Evolutionary conservation across 2,888 invertebrate genomes (phyloP), one percentile per base, ranked within the genome.

Genomic region (Agrotis ipsilon): DNA sequence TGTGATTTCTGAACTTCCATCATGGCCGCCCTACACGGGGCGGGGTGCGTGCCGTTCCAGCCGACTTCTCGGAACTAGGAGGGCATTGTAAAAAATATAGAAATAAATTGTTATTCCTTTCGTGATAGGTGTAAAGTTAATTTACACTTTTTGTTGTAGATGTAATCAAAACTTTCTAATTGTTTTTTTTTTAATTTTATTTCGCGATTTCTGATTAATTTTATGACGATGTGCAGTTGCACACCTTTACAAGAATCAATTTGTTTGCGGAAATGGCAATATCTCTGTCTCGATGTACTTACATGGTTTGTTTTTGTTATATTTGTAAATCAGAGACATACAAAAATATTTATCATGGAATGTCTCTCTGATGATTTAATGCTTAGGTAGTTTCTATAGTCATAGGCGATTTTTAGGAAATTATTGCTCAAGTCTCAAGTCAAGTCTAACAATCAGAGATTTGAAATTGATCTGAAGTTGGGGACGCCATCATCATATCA

Each of bases 81-180:
- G 79, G 72, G 32, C 48, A 73, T 46, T 57, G 73, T 81, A 80
- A 79, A 79, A 79, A 79, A 79, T 68, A 68, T 79, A 78, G 78
- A 81, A 78, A 81, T 81, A 81, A 81, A 78, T 62, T 81, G 48
- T 61, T 64, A 48, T 78, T 59, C 73, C 67, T 81, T 72, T 79
- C 65, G 61, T 69, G 67, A 69, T 82, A 82, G 82, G 80, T 82
- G 80, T 80, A 82, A 80, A 74, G 74, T 82, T 82, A 82, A 82
- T 78, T 82, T 82, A 78, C 43, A 66, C 49, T 82, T 80, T 82
- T 78, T 80, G 43, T 82, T 81, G 39, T 11, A 16, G 43, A 18
- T 66, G 43, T 68, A 68, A 68, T 80, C 67, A 74, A 54, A 78
- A 78, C 68, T 82, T 75, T 80, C 70, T 62, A 68, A 74, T 78